phyloP scores from a whole-genome alignment of 2,888 invertebrate species.

The Polydesmus complanatus region DNA sequence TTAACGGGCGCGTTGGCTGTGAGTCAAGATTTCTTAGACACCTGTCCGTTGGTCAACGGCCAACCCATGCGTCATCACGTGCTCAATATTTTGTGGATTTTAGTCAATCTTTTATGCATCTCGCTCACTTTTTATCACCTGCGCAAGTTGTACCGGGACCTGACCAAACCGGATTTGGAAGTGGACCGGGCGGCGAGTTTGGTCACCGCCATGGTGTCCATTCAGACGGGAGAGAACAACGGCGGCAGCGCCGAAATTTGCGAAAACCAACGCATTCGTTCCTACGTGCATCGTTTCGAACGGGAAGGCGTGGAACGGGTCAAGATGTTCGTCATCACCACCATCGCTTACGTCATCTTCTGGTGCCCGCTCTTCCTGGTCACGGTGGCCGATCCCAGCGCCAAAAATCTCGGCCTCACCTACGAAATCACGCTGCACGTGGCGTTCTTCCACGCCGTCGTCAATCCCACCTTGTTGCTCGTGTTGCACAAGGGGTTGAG shows the following conservation, averaged over 20 bases:
- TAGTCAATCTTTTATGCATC: conserved; percentile 73
- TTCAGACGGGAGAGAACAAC: too few relatives aligned
- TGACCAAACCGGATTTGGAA: conserved; percentile 20
- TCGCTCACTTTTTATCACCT: conserved; percentile 69
- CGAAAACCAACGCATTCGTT: conserved; percentile 47
- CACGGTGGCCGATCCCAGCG: conserved; percentile 42
- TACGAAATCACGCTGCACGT: conserved; percentile 63
- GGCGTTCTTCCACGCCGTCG: conserved; percentile 73
- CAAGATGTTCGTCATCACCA: conserved; percentile 72
- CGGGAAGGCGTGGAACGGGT: conserved; percentile 65
- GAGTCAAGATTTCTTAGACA: conserved; percentile 51
- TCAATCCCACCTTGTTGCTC: conserved; percentile 66
- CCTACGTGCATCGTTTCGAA: conserved; percentile 62
- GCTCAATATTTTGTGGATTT: conserved; percentile 77
- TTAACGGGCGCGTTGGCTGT: conserved; percentile 68
- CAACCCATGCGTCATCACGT: conserved; percentile 81
- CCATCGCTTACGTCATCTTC: conserved; percentile 68
- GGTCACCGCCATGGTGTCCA: conserved; percentile 65
- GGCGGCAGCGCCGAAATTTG: conserved; percentile 15
- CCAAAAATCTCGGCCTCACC: conserved; percentile 24
- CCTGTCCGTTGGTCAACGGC: conserved; percentile 72
- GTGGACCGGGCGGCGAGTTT: conserved; percentile 30
- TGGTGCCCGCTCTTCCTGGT: conserved; percentile 84
- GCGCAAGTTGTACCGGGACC: conserved; percentile 50
- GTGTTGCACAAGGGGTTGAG: conserved; percentile 60